Conservation (phyloP, 2,797 vertebrate genomes). For the Garrulus glandarius region DNA sequence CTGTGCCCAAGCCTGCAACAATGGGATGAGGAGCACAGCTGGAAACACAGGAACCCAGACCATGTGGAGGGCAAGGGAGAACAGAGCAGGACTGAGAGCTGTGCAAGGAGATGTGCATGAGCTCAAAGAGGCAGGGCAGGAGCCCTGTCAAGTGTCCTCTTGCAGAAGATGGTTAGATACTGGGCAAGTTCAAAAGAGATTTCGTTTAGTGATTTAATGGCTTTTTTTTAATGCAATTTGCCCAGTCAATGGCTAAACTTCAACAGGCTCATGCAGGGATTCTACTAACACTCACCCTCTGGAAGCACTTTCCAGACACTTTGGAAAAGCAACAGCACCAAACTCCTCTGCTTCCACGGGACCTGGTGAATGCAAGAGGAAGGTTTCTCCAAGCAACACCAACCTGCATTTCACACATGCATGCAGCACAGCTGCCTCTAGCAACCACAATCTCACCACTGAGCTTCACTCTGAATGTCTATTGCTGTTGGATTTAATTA, state of each 20-base stretch:
- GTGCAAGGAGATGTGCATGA: accelerated
- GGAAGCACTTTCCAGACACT: not conserved
- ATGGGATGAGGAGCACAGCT: not conserved
- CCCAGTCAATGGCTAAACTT: not conserved
- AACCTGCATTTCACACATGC: not conserved
- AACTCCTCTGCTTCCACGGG: accelerated
- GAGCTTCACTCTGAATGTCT: not conserved
- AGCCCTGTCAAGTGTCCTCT: not conserved
- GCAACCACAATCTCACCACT: not conserved
- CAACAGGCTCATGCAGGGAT: not conserved
- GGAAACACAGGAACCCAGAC: not conserved
- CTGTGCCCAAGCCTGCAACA: not conserved
- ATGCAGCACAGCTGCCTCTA: not conserved
- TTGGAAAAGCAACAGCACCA: not conserved
- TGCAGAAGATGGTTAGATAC: not conserved
- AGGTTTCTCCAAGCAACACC: not conserved
- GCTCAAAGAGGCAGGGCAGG: not conserved
- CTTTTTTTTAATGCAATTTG: not conserved
- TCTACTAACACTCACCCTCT: not conserved
- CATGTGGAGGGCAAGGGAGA: not conserved
- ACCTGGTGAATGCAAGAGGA: not conserved
- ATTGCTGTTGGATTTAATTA: not conserved
- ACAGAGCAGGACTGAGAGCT: not conserved
- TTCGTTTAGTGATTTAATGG: not conserved
- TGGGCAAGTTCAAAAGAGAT: not conserved